A percentile compares a stretch with the other conserved stretches of the same genome.
phyloP scores from a whole-genome alignment of 2,888 invertebrate species.

The Allolobophora icterica region DNA sequence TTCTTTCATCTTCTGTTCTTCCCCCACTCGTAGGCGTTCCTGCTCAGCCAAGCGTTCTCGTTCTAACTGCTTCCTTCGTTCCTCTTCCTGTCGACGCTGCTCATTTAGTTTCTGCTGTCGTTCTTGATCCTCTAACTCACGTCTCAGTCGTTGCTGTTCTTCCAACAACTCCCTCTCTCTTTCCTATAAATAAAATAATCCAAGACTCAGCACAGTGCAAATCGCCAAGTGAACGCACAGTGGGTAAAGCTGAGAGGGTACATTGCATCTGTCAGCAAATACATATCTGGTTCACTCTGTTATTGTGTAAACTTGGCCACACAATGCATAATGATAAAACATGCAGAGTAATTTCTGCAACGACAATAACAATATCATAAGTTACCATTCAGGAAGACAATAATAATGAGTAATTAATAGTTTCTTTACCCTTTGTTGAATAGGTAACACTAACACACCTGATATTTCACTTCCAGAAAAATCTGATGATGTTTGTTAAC shows the following conservation, averaged over 20 bases:
- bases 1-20: constrained; percentile 26
- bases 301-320: neutral
- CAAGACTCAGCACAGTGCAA: neutral
- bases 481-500: neutral
- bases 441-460: neutral
- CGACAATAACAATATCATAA: neutral
- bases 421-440: neutral
- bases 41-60: constrained; percentile 22
- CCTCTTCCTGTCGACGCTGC: constrained; percentile 13
- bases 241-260: neutral
- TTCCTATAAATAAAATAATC: neutral
- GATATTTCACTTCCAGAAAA: too few species aligned
- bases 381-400: neutral
- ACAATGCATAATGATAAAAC: neutral
- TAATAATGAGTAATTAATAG: neutral
- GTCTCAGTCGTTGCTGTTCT: constrained; percentile 4
- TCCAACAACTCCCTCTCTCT: neutral
- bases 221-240: neutral
- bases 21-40: neutral
- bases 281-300: neutral
- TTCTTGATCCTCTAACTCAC: neutral
- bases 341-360: neutral
- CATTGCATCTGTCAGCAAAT: neutral
- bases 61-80: constrained; percentile 19
- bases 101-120: constrained; percentile 9